phyloP scores from a whole-genome alignment of 1,140 invertebrate species.

The Drosophila auraria region DNA sequence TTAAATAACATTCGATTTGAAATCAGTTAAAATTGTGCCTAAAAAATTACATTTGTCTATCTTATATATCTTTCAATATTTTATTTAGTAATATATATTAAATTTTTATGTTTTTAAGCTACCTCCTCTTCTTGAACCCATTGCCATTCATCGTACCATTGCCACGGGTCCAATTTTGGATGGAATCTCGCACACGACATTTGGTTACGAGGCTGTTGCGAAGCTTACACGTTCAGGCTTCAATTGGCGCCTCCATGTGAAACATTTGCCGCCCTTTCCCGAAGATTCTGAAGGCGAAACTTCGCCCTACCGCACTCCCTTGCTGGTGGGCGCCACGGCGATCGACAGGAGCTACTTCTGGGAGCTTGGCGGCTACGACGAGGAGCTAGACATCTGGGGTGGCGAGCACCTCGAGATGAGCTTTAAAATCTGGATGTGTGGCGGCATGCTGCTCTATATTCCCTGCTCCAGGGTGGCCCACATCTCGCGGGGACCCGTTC shows the following conservation, averaged over 20 bases:
- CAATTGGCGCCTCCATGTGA: conserved; percentile 94
- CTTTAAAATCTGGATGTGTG: conserved; percentile 97
- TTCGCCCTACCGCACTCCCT: conserved; percentile 92
- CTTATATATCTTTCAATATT: too few relatives aligned
- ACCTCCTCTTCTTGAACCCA: conserved; percentile 91
- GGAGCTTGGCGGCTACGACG: conserved; percentile 97
- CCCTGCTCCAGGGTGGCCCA: conserved; percentile 98
- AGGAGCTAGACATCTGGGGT: conserved; percentile 96
- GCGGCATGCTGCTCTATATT: conserved; percentile 94
- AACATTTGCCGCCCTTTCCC: conserved; percentile 90
- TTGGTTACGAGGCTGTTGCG: conserved; percentile 90
- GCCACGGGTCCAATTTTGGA: conserved; percentile 95
- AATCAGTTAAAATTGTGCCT: too few relatives aligned
- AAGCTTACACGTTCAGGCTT: conserved; percentile 92
- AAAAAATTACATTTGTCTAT: too few relatives aligned
- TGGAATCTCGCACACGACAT: conserved; percentile 91
- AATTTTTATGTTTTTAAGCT: conserved; percentile 76
- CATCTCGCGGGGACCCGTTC: conserved; percentile 88
- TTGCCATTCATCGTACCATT: conserved; percentile 89
- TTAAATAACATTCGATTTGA: too few relatives aligned
- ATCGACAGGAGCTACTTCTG: conserved; percentile 97
- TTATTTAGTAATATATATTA: background rate
- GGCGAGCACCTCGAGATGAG: conserved; percentile 99
- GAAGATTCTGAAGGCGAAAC: conserved; percentile 89
- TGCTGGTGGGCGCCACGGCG: conserved; percentile 98